Conservation (phyloP, 2,888 invertebrate species). For the Didymodactylos carnosus region DNA sequence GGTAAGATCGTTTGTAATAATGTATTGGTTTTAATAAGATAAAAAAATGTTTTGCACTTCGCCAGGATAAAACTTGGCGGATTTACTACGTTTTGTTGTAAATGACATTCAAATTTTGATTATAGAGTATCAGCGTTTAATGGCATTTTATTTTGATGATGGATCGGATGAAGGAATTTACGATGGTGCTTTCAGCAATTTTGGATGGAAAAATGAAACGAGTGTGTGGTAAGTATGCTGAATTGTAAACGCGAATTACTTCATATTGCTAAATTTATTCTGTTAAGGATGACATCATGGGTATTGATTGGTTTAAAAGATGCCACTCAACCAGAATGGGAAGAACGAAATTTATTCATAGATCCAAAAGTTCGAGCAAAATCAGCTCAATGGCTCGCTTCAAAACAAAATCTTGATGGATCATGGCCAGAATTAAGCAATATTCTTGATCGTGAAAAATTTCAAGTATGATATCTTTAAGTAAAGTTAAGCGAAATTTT, state of each 20-base stretch:
- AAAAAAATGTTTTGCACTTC: background rate
- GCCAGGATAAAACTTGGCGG: no score
- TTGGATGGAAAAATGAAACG: background rate
- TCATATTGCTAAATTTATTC: background rate
- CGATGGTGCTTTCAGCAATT: constrained; percentile 35
- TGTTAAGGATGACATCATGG: constrained; percentile 61
- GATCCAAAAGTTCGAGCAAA: constrained; percentile 65
- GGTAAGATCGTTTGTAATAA: background rate
- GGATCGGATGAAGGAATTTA: constrained; percentile 16
- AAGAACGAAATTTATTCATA: constrained; percentile 65
- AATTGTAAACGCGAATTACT: no score
- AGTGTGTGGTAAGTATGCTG: background rate
- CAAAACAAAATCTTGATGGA: constrained; percentile 60
- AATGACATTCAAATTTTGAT: no score
- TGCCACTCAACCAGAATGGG: constrained; percentile 87
- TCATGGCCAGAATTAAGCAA: constrained; percentile 47
- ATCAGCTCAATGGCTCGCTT: constrained; percentile 62
- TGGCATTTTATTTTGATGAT: background rate
- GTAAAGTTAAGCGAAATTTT: constrained; percentile 44
- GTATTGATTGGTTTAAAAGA: constrained; percentile 68
- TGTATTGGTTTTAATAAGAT: background rate
- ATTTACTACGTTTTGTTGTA: no score
- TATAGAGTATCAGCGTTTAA: background rate
- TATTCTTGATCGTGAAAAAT: constrained; percentile 56
- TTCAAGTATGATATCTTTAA: constrained; percentile 41